These are phyloP conservation scores for Microtus obscurus DNA, from an alignment of 2,797 vertebrate genomes.

Conservation along the genomic window DNA sequence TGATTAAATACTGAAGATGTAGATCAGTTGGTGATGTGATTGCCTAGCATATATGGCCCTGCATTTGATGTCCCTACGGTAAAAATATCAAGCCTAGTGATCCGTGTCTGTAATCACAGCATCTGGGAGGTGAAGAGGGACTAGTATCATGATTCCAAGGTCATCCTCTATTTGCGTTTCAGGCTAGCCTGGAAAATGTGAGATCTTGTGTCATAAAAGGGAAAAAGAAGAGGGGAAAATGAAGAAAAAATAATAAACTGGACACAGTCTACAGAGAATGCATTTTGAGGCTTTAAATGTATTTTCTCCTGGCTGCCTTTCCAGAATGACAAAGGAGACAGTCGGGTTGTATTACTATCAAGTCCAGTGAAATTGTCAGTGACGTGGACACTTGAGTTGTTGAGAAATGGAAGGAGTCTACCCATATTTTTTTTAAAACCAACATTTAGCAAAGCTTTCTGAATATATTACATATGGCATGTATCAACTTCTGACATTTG, in stretches of 20 bases:
- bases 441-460: conserved; percentile 73
- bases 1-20: not conserved
- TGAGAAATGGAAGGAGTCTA: conserved; percentile 39
- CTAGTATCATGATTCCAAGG: not conserved
- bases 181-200: not conserved
- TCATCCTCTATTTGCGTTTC: not conserved
- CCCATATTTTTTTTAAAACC: conserved; percentile 52
- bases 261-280: not conserved
- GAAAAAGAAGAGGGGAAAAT: not conserved
- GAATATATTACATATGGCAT: conserved; percentile 70
- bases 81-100: not conserved
- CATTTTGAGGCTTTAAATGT: not conserved
- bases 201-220: not conserved
- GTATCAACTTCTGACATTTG: conserved; percentile 67
- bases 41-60: not conserved
- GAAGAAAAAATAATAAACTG: not conserved
- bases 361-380: conserved; percentile 24
- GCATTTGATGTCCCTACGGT: not conserved
- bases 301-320: conserved; percentile 26
- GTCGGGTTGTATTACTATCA: conserved; percentile 67
- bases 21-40: not conserved
- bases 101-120: not conserved
- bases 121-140: no score
- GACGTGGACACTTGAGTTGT: conserved; percentile 50
- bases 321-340: conserved; percentile 16